These are phyloP conservation scores for Oreochromis tanganicae DNA, from an alignment of 2,113 vertebrate species.

Conservation along the genomic window DNA sequence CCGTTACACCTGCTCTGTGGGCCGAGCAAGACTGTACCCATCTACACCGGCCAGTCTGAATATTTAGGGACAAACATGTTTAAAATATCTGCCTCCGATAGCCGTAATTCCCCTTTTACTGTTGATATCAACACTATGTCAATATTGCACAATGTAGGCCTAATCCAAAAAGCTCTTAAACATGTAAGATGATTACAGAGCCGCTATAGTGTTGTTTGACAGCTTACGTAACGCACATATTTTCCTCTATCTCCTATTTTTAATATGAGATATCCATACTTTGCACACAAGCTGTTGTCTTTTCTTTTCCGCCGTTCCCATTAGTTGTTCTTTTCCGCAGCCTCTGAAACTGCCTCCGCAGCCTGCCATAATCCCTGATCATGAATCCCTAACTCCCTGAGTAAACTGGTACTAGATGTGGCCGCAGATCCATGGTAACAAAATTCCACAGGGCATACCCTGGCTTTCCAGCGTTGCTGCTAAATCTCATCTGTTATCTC, in stretches of 20 bases:
- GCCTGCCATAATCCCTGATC: constrained; percentile 41
- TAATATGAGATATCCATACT: not conserved
- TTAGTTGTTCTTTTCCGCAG: constrained; percentile 15
- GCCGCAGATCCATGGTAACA: constrained; percentile 41
- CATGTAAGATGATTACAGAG: not conserved
- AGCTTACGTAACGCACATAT: not conserved
- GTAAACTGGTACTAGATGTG: constrained; percentile 53
- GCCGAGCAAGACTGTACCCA: not conserved
- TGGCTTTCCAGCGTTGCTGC: constrained; percentile 21
- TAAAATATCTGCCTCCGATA: not conserved
- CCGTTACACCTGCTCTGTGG: constrained; percentile 16
- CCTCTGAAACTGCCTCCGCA: constrained; percentile 22
- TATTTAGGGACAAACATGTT: not conserved
- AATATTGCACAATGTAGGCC: not conserved
- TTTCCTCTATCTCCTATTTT: not conserved
- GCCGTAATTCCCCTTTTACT: not conserved
- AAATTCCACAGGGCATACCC: constrained; percentile 32
- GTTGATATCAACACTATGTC: not conserved
- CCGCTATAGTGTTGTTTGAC: not conserved
- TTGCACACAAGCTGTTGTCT: constrained; percentile 5
- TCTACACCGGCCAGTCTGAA: not conserved
- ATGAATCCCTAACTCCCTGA: constrained; percentile 54
- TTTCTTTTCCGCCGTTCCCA: constrained; percentile 9
- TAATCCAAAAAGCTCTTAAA: not conserved
- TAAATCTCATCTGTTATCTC: constrained; percentile 53